phyloP scores from a whole-genome alignment of 1,140 invertebrate species.

The Drosophila punjabiensis region DNA sequence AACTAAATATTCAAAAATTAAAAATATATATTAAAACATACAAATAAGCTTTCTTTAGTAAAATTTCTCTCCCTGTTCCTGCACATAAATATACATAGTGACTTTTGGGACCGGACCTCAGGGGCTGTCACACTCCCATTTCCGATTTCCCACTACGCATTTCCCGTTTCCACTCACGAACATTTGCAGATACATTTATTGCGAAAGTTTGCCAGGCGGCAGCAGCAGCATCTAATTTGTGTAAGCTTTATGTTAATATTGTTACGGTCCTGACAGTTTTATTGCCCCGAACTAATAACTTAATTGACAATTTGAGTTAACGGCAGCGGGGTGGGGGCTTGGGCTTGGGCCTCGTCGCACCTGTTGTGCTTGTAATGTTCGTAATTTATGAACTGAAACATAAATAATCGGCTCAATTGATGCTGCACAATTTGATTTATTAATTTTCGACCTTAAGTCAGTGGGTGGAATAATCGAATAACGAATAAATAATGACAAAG shows the following conservation, averaged over 20 bases:
- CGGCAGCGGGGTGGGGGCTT: not conserved
- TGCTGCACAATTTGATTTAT: slow-evolving; percentile 59
- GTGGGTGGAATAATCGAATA: slow-evolving; percentile 14
- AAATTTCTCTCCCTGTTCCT: not conserved
- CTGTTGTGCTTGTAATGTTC: slow-evolving; percentile 35
- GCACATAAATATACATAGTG: slow-evolving; percentile 1
- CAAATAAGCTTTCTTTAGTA: not conserved
- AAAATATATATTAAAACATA: not conserved
- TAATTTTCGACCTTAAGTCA: slow-evolving; percentile 19
- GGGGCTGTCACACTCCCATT: slow-evolving; percentile 12
- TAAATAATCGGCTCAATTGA: slow-evolving; percentile 41
- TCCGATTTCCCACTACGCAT: slow-evolving; percentile 15
- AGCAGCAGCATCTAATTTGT: slow-evolving; percentile 22
- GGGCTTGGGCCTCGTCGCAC: slow-evolving; percentile 7
- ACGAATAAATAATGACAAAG: not conserved
- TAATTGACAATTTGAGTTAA: slow-evolving; percentile 64
- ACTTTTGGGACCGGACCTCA: slow-evolving; percentile 11
- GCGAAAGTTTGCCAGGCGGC: slow-evolving; percentile 42
- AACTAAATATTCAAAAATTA: not conserved
- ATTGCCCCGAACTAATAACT: slow-evolving; percentile 71
- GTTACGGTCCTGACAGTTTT: slow-evolving; percentile 72
- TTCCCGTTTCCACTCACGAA: slow-evolving; percentile 14
- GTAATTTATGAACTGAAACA: slow-evolving; percentile 42
- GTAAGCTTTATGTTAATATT: slow-evolving; percentile 65
- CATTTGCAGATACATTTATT: slow-evolving; percentile 49